These are phyloP conservation scores for Laterallus jamaicensis DNA, from an alignment of 2,113 vertebrate genomes.

Conservation along the genomic window DNA sequence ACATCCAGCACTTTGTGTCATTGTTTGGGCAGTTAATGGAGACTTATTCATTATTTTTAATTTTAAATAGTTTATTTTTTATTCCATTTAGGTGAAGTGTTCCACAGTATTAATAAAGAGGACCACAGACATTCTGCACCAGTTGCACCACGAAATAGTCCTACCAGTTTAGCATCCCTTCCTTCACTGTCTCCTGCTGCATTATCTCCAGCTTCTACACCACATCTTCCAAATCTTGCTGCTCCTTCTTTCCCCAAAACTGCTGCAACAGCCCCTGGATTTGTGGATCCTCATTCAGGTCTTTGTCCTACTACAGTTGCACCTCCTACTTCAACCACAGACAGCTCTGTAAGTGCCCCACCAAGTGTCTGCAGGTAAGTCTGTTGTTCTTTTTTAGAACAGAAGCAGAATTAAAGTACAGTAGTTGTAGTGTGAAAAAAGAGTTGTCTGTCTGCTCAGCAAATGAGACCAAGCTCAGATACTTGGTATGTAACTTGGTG, in stretches of 20 bases:
- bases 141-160: constrained; percentile 83
- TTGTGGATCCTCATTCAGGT: constrained; percentile 86
- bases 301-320: constrained; percentile 86
- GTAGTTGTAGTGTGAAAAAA: neutral
- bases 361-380: constrained; percentile 95
- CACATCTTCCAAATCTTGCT: constrained; percentile 85
- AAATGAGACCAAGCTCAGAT: neutral
- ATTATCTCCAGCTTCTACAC: constrained; percentile 79
- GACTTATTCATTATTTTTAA: neutral
- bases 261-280: constrained; percentile 84
- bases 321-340: constrained; percentile 78
- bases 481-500: neutral
- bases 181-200: constrained; percentile 83
- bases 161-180: constrained; percentile 84
- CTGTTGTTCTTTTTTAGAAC: neutral
- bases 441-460: neutral
- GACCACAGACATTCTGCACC: constrained; percentile 86
- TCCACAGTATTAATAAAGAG: constrained; percentile 92
- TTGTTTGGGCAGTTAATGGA: neutral
- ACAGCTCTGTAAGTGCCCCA: constrained; percentile 87
- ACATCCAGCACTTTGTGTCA: neutral
- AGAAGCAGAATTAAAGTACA: neutral
- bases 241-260: constrained; percentile 88
- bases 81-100: constrained; percentile 85
- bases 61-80: neutral